A percentile compares a stretch with the other conserved stretches of the same genome.
phyloP scores from a whole-genome alignment of 1,140 invertebrate species.

The Adoxophyes honmai region DNA sequence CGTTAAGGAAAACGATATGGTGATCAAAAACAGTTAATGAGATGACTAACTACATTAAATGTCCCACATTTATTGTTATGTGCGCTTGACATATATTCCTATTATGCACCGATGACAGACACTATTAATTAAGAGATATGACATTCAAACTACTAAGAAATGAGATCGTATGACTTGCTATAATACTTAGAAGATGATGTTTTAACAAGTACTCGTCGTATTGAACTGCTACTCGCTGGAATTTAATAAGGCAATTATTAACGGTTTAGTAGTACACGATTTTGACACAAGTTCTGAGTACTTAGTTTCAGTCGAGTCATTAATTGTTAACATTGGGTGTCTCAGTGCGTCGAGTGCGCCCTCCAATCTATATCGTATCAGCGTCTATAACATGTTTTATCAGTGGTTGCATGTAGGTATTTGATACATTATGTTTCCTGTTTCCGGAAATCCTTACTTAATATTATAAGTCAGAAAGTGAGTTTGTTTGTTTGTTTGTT shows the following conservation, averaged over 20 bases:
- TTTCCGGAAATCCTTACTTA: no score
- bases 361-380: no score
- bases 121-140: constrained; percentile 39
- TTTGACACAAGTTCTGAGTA: neutral
- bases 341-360: neutral
- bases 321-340: neutral
- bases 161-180: constrained; percentile 31
- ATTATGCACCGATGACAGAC: constrained; percentile 20
- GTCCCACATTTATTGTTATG: no score
- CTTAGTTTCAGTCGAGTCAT: neutral
- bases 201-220: constrained; percentile 25
- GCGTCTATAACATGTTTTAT: no score
- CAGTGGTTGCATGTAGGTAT: no score
- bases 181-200: constrained; percentile 24
- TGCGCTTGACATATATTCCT: no score
- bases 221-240: constrained; percentile 37
- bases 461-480: no score
- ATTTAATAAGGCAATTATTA: constrained; percentile 26
- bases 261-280: neutral
- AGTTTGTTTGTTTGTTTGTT: no score
- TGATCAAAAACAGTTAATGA: no score
- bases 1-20: no score
- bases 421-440: no score
- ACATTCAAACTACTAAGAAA: constrained; percentile 44
- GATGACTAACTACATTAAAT: no score